phyloP scores from a whole-genome alignment of 2,888 invertebrate species.

The Hirtodrosophila cameraria region DNA sequence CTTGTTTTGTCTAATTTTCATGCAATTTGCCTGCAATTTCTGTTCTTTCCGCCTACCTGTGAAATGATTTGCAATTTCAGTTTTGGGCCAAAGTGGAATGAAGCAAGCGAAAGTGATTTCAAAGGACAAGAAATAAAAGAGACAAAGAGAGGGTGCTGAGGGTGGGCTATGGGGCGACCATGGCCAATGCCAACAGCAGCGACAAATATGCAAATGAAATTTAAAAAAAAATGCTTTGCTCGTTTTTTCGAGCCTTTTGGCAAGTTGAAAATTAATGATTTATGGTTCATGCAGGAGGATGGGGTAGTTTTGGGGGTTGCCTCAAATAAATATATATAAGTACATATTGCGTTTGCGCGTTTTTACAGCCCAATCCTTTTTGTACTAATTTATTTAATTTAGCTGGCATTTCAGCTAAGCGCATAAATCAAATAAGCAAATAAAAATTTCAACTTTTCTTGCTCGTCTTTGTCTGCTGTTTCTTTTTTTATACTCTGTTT shows the following conservation, averaged over 20 bases:
- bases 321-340: constrained; percentile 11
- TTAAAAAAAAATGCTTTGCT: constrained; percentile 43
- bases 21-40: constrained; percentile 70
- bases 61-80: constrained; percentile 61
- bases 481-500: neutral
- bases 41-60: constrained; percentile 48
- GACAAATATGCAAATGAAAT: constrained; percentile 63
- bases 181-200: constrained; percentile 33
- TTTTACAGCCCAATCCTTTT: constrained; percentile 60
- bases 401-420: constrained; percentile 49
- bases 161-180: constrained; percentile 1
- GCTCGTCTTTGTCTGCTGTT: constrained; percentile 8
- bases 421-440: constrained; percentile 66
- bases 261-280: constrained; percentile 65
- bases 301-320: neutral
- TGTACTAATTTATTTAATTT: constrained; percentile 69
- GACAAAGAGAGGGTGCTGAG: neutral
- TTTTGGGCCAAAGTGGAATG: constrained; percentile 37
- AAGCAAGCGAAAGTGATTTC: constrained; percentile 35
- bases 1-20: constrained; percentile 39
- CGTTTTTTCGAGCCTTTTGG: constrained; percentile 40
- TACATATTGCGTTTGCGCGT: constrained; percentile 15
- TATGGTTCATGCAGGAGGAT: constrained; percentile 31
- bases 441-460: constrained; percentile 62
- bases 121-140: constrained; percentile 18